These are phyloP conservation scores for Erythrocercus mccallii DNA, from an alignment of 2,113 vertebrate genomes.

Conservation along the genomic window DNA sequence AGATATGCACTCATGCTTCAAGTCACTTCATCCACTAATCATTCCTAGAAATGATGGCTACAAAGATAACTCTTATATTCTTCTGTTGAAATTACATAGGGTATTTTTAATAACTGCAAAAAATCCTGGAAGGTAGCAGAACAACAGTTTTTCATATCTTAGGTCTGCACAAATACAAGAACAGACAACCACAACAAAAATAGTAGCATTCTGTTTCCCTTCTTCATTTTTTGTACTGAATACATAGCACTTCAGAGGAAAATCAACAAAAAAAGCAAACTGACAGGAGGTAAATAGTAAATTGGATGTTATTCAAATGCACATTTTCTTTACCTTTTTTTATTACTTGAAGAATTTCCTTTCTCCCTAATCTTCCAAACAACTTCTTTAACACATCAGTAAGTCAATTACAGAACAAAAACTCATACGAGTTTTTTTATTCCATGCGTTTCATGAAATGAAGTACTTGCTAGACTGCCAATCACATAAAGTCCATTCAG, in stretches of 20 bases:
- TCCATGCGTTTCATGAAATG: background rate
- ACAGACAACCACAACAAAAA: background rate
- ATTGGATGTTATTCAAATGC: background rate
- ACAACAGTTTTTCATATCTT: background rate
- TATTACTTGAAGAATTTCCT: background rate
- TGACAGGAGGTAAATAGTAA: background rate
- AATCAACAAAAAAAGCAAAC: background rate
- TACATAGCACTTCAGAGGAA: background rate
- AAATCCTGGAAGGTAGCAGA: background rate
- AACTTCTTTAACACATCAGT: background rate
- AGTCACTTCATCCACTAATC: background rate
- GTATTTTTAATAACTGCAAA: background rate
- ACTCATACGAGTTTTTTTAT: background rate
- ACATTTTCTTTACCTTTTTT: background rate
- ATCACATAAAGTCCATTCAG: background rate
- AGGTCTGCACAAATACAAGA: background rate
- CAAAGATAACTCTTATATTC: background rate
- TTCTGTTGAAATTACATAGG: background rate
- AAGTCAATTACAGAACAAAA: background rate
- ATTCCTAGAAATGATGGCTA: background rate
- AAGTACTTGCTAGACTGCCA: background rate
- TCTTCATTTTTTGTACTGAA: background rate
- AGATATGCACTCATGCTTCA: background rate
- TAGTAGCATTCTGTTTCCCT: background rate
- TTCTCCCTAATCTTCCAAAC: background rate